Conservation (phyloP, 2,888 invertebrate species). For the Deilephila elpenor region DNA sequence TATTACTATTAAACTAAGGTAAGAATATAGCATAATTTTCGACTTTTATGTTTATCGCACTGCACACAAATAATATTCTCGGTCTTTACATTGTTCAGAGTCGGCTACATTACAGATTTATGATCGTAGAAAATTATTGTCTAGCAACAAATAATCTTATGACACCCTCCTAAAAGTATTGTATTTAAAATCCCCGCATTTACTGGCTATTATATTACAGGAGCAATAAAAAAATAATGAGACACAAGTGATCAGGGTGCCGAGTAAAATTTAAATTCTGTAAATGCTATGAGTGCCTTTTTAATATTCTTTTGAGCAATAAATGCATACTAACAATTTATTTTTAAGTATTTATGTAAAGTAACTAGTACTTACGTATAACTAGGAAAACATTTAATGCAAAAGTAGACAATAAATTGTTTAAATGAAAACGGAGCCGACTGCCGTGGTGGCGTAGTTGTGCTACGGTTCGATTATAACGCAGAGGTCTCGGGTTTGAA, state of each 20-base stretch:
- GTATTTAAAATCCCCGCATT: not conserved
- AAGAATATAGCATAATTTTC: too few species aligned
- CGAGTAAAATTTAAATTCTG: not conserved
- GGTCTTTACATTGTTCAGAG: not conserved
- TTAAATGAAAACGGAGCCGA: too few species aligned
- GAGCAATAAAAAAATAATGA: slow-evolving; percentile 12
- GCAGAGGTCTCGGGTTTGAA: too few species aligned
- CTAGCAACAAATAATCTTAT: slow-evolving; percentile 21
- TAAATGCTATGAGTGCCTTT: not conserved
- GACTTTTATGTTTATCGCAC: not conserved
- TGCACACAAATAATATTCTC: not conserved
- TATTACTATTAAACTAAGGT: too few species aligned
- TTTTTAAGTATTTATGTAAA: too few species aligned
- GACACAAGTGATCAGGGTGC: not conserved
- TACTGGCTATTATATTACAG: slow-evolving; percentile 19
- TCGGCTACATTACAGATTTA: slow-evolving; percentile 10
- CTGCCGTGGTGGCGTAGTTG: too few species aligned
- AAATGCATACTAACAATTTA: too few species aligned
- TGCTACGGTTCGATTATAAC: too few species aligned
- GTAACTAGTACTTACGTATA: too few species aligned
- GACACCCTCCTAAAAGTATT: slow-evolving; percentile 8
- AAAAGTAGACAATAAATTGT: too few species aligned
- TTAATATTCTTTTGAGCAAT: not conserved
- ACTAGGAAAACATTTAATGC: too few species aligned
- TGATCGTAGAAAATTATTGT: slow-evolving; percentile 5